Conservation (phyloP, 2,888 invertebrate species). For the Leucozona laternaria region DNA sequence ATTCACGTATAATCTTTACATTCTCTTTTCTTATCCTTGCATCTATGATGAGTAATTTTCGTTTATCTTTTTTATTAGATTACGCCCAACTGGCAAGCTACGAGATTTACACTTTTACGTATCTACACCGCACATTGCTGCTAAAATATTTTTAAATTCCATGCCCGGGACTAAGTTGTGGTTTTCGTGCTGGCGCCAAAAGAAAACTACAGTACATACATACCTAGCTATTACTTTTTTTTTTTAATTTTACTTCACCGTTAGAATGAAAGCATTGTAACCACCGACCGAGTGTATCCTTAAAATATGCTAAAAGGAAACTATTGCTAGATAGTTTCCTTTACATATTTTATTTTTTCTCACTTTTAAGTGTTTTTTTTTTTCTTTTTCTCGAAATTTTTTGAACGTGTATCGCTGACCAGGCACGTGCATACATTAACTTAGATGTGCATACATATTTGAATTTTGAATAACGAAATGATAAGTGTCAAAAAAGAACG, state of each 20-base stretch:
- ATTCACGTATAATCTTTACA: conserved; percentile 65
- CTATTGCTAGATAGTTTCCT: conserved; percentile 38
- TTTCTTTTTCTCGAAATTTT: conserved; percentile 43
- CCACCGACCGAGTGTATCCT: conserved; percentile 44
- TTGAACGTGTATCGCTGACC: conserved; percentile 63
- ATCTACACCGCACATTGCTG: conserved; percentile 28
- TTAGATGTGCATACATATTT: conserved; percentile 15
- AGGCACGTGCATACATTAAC: conserved; percentile 66
- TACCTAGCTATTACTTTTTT: background rate
- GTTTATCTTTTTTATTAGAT: conserved; percentile 41
- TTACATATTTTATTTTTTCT: conserved; percentile 27
- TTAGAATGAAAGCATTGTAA: conserved; percentile 26
- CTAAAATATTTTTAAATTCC: conserved; percentile 62
- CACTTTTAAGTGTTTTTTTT: conserved; percentile 6
- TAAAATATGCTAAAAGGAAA: conserved; percentile 44
- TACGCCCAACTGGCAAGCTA: conserved; percentile 51
- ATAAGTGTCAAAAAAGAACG: background rate
- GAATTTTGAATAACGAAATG: conserved; percentile 53
- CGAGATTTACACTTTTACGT: conserved; percentile 54
- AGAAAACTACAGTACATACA: background rate
- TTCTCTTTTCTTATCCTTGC: conserved; percentile 55
- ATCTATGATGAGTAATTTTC: conserved; percentile 65
- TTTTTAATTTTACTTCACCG: conserved; percentile 2
- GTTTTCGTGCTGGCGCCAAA: conserved; percentile 41
- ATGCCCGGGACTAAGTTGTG: conserved; percentile 45